These are phyloP conservation scores for Luscinia luscinia DNA, from an alignment of 2,797 vertebrate genomes.

Conservation along the genomic window DNA sequence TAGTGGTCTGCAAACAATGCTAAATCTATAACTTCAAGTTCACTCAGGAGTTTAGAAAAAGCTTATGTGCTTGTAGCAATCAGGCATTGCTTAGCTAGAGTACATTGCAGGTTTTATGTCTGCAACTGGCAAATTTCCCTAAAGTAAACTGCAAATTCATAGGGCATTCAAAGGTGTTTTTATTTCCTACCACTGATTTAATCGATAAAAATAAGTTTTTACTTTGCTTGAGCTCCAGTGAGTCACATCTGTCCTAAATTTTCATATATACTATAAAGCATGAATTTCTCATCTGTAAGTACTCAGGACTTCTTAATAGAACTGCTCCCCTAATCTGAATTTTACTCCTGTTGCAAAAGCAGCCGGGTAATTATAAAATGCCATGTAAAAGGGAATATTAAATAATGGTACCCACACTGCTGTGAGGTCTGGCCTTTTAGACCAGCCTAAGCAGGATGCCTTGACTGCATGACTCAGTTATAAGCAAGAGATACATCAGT, in stretches of 20 bases:
- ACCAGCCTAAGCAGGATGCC: background rate
- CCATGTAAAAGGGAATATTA: background rate
- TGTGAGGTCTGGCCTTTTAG: background rate
- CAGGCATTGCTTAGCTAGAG: background rate
- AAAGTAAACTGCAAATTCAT: conserved; percentile 5
- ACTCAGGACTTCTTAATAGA: background rate
- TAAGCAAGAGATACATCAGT: background rate
- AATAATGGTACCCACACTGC: background rate
- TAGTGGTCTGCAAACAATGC: background rate
- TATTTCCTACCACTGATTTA: background rate
- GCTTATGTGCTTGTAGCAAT: background rate
- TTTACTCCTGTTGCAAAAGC: background rate
- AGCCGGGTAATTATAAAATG: background rate
- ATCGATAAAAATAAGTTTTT: background rate
- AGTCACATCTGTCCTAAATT: background rate
- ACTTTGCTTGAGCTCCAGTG: background rate
- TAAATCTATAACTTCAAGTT: background rate
- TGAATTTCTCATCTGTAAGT: background rate
- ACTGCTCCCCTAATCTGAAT: background rate
- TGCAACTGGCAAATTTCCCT: background rate
- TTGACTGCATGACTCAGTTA: background rate
- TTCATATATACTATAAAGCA: background rate
- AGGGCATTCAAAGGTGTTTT: background rate
- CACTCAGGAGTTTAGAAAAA: conserved; percentile 1
- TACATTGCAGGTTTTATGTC: background rate